A percentile compares a stretch with the other conserved stretches of the same genome.
Conservation (phyloP, 2,888 invertebrate species). For the Ommatoiulus sabulosus region DNA sequence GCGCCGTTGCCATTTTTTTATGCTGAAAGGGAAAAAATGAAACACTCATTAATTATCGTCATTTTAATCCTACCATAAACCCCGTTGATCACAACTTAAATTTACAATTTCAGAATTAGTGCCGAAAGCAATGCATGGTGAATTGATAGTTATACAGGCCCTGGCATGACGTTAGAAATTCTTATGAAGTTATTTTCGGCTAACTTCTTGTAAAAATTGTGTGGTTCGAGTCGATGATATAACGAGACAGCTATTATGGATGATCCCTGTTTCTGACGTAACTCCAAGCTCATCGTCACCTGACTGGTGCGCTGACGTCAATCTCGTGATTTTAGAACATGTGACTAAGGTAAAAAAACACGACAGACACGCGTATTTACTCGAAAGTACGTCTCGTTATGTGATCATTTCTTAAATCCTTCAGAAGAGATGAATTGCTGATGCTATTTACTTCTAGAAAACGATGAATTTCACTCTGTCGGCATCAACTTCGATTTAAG, state of each 20-base stretch:
- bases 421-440: neutral
- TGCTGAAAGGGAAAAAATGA: neutral
- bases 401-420: neutral
- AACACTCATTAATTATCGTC: neutral
- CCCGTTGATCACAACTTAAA: no score
- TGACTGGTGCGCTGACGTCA: neutral
- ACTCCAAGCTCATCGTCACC: neutral
- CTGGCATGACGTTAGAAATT: no score
- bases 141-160: no score
- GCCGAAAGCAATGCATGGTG: no score
- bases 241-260: neutral
- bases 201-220: no score
- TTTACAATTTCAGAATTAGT: no score
- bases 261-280: neutral
- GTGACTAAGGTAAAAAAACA: conserved; percentile 4
- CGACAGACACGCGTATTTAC: neutral
- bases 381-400: neutral
- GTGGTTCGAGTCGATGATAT: no score
- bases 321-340: conserved; percentile 15
- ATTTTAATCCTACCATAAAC: neutral
- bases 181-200: no score
- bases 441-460: neutral
- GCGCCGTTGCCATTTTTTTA: neutral
- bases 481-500: neutral
- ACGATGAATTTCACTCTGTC: neutral